These are phyloP conservation scores for Lordiphosa stackelbergi DNA, from an alignment of 1,140 invertebrate species.

Conservation along the genomic window DNA sequence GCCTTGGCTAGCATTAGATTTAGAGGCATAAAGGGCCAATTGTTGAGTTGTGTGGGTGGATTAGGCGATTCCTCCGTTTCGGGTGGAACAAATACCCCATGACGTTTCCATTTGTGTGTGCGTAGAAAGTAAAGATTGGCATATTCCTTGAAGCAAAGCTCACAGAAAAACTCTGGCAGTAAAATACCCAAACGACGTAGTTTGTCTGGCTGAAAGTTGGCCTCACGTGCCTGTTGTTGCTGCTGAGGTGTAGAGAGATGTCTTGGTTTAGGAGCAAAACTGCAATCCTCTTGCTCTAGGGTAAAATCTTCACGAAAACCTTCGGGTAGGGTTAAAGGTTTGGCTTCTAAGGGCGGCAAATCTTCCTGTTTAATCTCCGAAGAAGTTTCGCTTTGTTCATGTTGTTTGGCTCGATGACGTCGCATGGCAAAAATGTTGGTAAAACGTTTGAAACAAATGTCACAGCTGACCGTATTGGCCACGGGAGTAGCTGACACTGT, in stretches of 20 bases:
- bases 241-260: conserved; percentile 80
- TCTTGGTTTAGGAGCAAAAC: conserved; percentile 79
- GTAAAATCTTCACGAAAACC: conserved; percentile 74
- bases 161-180: conserved; percentile 93
- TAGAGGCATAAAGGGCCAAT: conserved; percentile 79
- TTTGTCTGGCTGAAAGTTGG: conserved; percentile 83
- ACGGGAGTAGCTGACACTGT: conserved; percentile 35
- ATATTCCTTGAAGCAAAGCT: conserved; percentile 96
- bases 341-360: conserved; percentile 2
- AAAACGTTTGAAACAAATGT: conserved; percentile 79
- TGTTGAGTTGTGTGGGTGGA: conserved; percentile 63
- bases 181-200: conserved; percentile 87
- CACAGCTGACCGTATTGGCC: conserved; percentile 72
- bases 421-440: conserved; percentile 79
- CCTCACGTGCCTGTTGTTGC: conserved; percentile 81
- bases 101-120: conserved; percentile 92
- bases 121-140: conserved; percentile 96
- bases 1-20: conserved; percentile 81
- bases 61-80: conserved; percentile 54
- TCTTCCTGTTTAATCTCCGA: conserved; percentile 36
- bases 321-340: conserved; percentile 68
- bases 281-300: conserved; percentile 80
- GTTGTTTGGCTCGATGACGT: conserved; percentile 78
- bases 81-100: conserved; percentile 83
- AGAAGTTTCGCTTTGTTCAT: conserved; percentile 57